A percentile compares a stretch with the other conserved stretches of the same genome.
These are phyloP conservation scores for Lycocerus yunnanus DNA, from an alignment of 2,888 invertebrate genomes.

Conservation along the genomic window DNA sequence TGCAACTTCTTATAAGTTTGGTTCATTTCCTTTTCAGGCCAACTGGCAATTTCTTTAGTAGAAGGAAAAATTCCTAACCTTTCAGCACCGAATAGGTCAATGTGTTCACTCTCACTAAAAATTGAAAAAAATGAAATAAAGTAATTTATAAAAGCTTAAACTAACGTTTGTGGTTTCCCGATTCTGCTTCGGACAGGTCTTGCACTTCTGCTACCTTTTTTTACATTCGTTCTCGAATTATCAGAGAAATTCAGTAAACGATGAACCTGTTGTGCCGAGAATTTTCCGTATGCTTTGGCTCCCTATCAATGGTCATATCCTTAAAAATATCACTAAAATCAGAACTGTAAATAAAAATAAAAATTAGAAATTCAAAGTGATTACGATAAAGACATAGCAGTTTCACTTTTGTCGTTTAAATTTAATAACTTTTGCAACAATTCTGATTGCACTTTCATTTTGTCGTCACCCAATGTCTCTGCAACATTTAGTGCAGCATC, in stretches of 20 bases:
- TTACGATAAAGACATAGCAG: constrained; percentile 23
- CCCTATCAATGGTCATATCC: constrained; percentile 78
- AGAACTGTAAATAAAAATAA: not conserved
- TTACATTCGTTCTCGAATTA: constrained; percentile 25
- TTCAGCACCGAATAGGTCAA: constrained; percentile 66
- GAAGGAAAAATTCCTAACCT: constrained; percentile 68
- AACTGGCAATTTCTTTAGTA: constrained; percentile 44
- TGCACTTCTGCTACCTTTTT: not conserved
- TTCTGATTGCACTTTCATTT: constrained; percentile 73
- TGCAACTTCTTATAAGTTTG: constrained; percentile 72
- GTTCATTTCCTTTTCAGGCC: constrained; percentile 46
- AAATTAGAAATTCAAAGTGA: not conserved
- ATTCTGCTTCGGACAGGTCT: not conserved
- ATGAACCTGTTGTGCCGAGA: constrained; percentile 61
- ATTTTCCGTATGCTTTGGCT: constrained; percentile 53
- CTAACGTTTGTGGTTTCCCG: not conserved
- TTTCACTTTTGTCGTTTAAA: constrained; percentile 41
- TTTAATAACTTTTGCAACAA: constrained; percentile 70
- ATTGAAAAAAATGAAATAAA: not conserved
- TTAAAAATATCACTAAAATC: constrained; percentile 69
- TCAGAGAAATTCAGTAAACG: constrained; percentile 55
- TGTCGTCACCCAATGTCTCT: constrained; percentile 67
- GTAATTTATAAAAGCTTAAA: not conserved
- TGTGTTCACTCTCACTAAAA: constrained; percentile 50
- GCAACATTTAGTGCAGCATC: constrained; percentile 77